Evolutionary conservation across 2,113 vertebrate genomes (phyloP).

Genomic region (Monarcha castaneiventris): DNA sequence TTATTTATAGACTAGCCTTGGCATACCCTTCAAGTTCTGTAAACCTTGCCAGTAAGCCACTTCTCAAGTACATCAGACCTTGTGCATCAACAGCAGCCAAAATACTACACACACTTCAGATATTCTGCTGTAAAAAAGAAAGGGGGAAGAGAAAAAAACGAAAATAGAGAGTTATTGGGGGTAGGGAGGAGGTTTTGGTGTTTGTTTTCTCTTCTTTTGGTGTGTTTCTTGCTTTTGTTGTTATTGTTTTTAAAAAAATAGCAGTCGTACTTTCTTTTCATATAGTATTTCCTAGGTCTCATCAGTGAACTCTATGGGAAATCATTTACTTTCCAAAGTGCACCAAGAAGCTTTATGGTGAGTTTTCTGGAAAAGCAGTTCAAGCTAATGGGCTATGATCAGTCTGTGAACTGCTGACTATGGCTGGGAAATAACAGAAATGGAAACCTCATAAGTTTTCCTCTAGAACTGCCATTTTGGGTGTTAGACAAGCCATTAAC

Average conservation of each 20-base stretch:
- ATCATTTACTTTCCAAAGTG: background rate
- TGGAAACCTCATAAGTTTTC: background rate
- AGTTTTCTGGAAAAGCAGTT: background rate
- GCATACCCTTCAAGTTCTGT: slow-evolving; percentile 44
- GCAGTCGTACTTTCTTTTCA: background rate
- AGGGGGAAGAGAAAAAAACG: rapidly evolving
- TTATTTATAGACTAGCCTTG: slow-evolving; percentile 56
- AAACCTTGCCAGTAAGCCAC: slow-evolving; percentile 23
- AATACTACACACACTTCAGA: background rate
- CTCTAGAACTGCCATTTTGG: background rate
- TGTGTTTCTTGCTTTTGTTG: background rate
- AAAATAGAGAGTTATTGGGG: background rate
- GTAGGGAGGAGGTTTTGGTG: too few species aligned
- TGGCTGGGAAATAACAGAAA: background rate
- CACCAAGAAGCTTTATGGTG: rapidly evolving
- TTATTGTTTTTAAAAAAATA: background rate
- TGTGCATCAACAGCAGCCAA: background rate
- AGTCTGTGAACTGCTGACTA: background rate
- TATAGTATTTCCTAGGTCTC: background rate
- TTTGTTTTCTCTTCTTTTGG: too few species aligned
- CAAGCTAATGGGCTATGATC: background rate
- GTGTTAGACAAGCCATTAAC: background rate
- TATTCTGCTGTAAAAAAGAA: background rate
- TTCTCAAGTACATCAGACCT: slow-evolving; percentile 13
- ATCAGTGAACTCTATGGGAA: background rate